Base-by-base conservation (phyloP, 2,797 vertebrate species). In the Urophycis tenuis region DNA sequence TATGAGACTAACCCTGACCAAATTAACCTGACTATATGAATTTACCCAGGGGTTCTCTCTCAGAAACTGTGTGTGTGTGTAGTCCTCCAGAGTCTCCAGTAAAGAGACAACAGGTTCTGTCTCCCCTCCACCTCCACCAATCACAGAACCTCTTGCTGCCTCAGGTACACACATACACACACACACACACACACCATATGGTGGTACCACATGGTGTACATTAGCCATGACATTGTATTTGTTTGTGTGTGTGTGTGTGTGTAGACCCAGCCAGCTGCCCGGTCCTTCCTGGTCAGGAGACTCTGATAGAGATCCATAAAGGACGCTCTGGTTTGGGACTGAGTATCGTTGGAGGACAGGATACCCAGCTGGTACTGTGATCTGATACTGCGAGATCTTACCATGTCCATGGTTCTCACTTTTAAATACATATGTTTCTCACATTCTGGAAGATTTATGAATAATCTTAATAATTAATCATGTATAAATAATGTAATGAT, bases 321-420 rank as follows among this genome's bases (percentile, higher is more conserved):
- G 97, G 96, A 1, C 93, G 94, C 32, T 97, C 95, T 0, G 97
- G 97, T 19, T 95, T 99, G 0, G 97, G 97, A 17, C 96, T 99
- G 84, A 99, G 96, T 86, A 97, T 99, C 0, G 97, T 99, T 0
- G 97, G 96, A 74, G 97, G 97, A 45, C 94, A 92, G 79, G 97
- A 99, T 88, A 99, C 97, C 2, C 96, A 96, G 0, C 92, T 99
- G 95, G 97, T 99, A 93, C 91, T 89, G 80, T 41, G 39, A 8
- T 35, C 3, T 35, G 3, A 35, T 35, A 35, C 3, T 35, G 3
- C 3, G 34, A 35, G 34, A 35, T 35, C n/a, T n/a, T n/a, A n/a
- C n/a, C n/a, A n/a, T n/a, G n/a, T n/a, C n/a, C n/a, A n/a, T n/a
- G n/a, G n/a, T n/a, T n/a, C n/a, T n/a, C n/a, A n/a, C n/a, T n/a